Evolutionary conservation across 2,888 invertebrate genomes (phyloP), one percentile per base, ranked within the genome.

Genomic region (Scaptomyza cyrtandrae): DNA sequence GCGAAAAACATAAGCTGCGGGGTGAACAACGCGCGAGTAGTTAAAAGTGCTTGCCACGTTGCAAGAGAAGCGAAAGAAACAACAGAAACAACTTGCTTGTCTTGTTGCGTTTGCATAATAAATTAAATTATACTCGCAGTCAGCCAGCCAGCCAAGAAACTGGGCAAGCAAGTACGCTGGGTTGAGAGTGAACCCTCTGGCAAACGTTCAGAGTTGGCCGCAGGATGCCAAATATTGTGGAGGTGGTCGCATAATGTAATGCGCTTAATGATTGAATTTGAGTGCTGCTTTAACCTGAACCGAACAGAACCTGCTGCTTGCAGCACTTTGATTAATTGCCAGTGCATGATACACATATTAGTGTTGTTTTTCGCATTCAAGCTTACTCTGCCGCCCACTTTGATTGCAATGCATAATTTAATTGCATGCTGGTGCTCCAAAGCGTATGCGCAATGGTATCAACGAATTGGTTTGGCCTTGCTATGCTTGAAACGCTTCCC

Each of bases 261-360:
- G 70, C 68, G 76, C 72, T 85, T 78, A 89, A 85, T 79, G 77
- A 74, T 77, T 73, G 66, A 66, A 75, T 71, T 85, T 74, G 66
- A 74, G 81, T 78, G 68, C 70, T 62, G 61, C 76, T 33, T 29
- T 29, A 29, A 29, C 29, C 29, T 6, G 29, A 29, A 29, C 29
- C 3, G 29, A 29, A 7, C 29, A 6, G 5, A 29, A 29, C 29
- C 24, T 58, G 86, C 71, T 46, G 41, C 24, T 58, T 58, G 86
- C 80, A 73, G 86, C 80, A 75, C 69, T 77, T 71, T 81, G 79
- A 85, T 89, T 89, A 87, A 83, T 88, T 88, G 81, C 75, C 78
- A 84, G 77, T 86, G 75, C 78, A 65, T 62, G 11, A 27, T 35
- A 35, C n/a, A n/a, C n/a, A 66, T 67, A 55, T 65, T 48, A n/a